Evolutionary conservation across 2,113 vertebrate genomes (phyloP).

Genomic region (Sakesphorus luctuosus): DNA sequence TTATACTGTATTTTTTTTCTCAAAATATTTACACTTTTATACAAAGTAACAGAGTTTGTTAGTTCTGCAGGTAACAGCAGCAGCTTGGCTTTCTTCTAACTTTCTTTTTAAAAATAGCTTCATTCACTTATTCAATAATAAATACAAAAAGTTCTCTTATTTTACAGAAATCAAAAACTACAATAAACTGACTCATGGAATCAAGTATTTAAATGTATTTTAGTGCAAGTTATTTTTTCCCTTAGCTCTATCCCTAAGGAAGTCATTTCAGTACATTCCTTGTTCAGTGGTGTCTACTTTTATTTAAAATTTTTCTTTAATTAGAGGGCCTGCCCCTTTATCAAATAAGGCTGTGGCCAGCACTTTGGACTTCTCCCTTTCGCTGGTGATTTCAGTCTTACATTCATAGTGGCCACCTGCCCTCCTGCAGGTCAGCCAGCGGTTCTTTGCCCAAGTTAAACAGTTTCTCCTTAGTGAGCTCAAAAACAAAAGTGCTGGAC

Average conservation of each 20-base stretch:
- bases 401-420: slow-evolving; percentile 83
- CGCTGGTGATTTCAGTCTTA: slow-evolving; percentile 96
- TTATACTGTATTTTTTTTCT: slow-evolving; percentile 80
- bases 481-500: slow-evolving; percentile 80
- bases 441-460: slow-evolving; percentile 76
- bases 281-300: slow-evolving; percentile 99
- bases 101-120: slow-evolving; percentile 97
- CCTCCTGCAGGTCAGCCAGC: slow-evolving; percentile 71
- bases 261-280: slow-evolving; percentile 99
- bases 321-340: slow-evolving; percentile 95
- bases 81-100: slow-evolving; percentile 92
- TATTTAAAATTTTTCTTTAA: slow-evolving; percentile 82
- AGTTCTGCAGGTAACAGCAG: slow-evolving; percentile 91
- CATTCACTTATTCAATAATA: slow-evolving; percentile 99
- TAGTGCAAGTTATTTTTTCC: slow-evolving; percentile 98
- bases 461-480: slow-evolving; percentile 80
- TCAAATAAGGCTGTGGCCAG: slow-evolving; percentile 94
- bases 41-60: slow-evolving; percentile 95
- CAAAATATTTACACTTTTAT: slow-evolving; percentile 97
- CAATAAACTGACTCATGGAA: slow-evolving; percentile 99
- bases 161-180: slow-evolving; percentile 98
- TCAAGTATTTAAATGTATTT: slow-evolving; percentile 97
- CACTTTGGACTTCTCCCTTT: slow-evolving; percentile 92
- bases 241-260: slow-evolving; percentile 95
- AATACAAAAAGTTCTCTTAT: slow-evolving; percentile 99